A percentile compares a stretch with the other conserved stretches of the same genome.
Evolutionary conservation across 23 tunicate species (phyloP).

Genomic region (Trididemnum clinides): DNA sequence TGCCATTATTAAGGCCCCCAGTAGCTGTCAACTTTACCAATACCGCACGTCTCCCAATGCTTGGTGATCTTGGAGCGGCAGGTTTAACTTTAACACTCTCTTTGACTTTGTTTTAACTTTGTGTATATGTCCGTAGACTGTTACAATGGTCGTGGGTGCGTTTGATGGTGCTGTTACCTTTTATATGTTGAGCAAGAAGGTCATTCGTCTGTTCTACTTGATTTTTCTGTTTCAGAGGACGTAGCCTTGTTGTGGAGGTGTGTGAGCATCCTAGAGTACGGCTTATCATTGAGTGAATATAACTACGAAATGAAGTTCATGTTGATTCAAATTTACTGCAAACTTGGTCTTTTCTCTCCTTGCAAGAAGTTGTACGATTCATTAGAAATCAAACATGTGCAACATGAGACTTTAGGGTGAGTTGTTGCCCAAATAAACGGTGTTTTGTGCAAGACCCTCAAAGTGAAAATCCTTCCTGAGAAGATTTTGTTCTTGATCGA

Average conservation of each 20-base stretch:
- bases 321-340: slow-evolving; percentile 73
- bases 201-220: not conserved
- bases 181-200: too few species aligned
- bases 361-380: slow-evolving; percentile 83
- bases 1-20: too few species aligned
- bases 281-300: slow-evolving; percentile 37
- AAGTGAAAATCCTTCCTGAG: too few species aligned
- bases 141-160: too few species aligned
- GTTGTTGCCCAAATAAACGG: too few species aligned
- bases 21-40: too few species aligned
- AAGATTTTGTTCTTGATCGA: too few species aligned
- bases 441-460: too few species aligned
- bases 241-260: slow-evolving; percentile 60
- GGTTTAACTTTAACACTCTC: not conserved
- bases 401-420: slow-evolving; percentile 88
- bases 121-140: too few species aligned
- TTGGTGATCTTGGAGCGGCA: not conserved
- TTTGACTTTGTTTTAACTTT: too few species aligned
- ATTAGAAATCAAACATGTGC: slow-evolving; percentile 84
- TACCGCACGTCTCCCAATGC: too few species aligned
- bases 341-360: slow-evolving; percentile 69
- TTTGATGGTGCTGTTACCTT: too few species aligned
- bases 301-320: slow-evolving; percentile 71
- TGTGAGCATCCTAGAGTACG: slow-evolving; percentile 49
- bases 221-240: slow-evolving; percentile 52